phyloP scores from a whole-genome alignment of 1,140 invertebrate genomes.

The Bombus turneri region DNA sequence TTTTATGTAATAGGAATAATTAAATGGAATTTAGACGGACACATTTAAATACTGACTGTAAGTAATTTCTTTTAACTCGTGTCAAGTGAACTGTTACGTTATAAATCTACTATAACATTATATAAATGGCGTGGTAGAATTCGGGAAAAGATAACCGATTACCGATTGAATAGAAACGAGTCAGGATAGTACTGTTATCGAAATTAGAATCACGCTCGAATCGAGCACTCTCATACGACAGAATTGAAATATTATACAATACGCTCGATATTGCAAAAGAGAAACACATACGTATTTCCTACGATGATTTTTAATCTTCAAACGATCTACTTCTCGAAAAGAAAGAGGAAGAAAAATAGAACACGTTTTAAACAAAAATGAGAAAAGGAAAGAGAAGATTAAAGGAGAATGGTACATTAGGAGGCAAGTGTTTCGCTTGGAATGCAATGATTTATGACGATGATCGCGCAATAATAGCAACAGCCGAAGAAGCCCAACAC shows the following conservation, averaged over 20 bases:
- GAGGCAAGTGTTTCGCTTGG: not conserved
- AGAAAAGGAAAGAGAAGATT: not conserved
- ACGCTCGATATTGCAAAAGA: not conserved
- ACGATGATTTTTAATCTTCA: no score
- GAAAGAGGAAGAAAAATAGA: no score
- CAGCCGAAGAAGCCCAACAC: not conserved
- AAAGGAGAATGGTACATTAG: not conserved
- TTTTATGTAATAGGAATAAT: no score
- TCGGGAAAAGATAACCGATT: not conserved
- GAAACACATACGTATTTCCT: no score
- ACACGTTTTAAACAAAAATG: not conserved
- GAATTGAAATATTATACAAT: no score
- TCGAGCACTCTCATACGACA: no score
- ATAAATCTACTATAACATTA: no score
- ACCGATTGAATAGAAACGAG: not conserved
- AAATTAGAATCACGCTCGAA: not conserved
- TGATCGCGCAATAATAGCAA: constrained; percentile 13
- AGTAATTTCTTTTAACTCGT: no score
- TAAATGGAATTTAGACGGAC: no score
- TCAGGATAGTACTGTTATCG: not conserved
- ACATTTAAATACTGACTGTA: no score
- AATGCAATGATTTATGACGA: constrained; percentile 32
- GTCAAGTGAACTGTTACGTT: no score
- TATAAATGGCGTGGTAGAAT: not conserved
- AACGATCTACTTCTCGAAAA: not conserved